Evolutionary conservation across 1,140 invertebrate genomes (phyloP), one percentile per base, ranked within the genome.

Genomic region (Elymnias hypermnestra): DNA sequence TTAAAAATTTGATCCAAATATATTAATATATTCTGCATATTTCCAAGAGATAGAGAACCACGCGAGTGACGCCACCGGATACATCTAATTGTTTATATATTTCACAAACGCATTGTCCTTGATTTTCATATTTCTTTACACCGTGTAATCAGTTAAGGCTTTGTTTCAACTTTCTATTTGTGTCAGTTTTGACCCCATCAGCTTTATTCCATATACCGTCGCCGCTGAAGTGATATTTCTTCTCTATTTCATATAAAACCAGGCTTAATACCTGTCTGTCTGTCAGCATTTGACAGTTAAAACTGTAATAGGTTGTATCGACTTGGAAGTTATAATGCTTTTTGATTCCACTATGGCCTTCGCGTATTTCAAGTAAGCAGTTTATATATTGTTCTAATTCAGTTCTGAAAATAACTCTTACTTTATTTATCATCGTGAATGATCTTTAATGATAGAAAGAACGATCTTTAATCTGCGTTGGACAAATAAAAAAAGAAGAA

Each of bases 151-250:
- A 29, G 1, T 13, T 18, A 25, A 41, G 12, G 29, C 42, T 35
- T 19, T 47, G 25, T 9, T 53, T 47, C 8, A 47, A 13, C 37
- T 36, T 55, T 8, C 38, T 41, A n/a, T 45, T 31, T 38, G 5
- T 23, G 2, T 49, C 39, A 9, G 17, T 26, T 44, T 61, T 72
- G 3, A 31, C 12, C 5, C 63, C 58, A 21, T 74, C 73, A 6
- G 62, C 49, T 5, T 51, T 54, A 9, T 55, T 46, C 82, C 82
- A 85, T 1, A 85, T 71, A 0, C 82, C 82, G 25, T 85, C 79
- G 0, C 82, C 77, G 33, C 71, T 83, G 37, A 85, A 85, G 40
- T 85, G 74, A 48, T 82, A 77, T 35, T 78, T 76, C 56, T 76
- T 85, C 40, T 85, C 82, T 3, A 83, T 79, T 36, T 78, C 69